Percentiles rank a stretch among this genome's conserved stretches.
These are phyloP conservation scores for Trochalopteron elliotii DNA, from an alignment of 2,113 vertebrate species.

Conservation along the genomic window DNA sequence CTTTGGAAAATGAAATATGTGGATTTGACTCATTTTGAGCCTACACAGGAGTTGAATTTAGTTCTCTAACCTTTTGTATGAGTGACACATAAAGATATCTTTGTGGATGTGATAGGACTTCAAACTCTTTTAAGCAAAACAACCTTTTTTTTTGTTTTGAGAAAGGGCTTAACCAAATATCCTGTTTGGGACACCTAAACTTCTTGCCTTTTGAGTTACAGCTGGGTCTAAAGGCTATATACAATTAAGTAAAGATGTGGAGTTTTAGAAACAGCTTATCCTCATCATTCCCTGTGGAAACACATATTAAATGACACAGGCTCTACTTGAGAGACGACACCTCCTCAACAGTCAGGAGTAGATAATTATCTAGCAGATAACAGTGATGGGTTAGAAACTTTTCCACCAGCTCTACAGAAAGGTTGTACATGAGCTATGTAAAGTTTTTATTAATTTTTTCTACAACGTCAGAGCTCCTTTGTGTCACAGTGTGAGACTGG, in stretches of 20 bases:
- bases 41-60: not conserved
- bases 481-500: not conserved
- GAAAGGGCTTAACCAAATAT: not conserved
- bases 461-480: not conserved
- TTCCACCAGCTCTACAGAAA: not conserved
- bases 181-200: not conserved
- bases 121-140: not conserved
- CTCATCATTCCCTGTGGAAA: not conserved
- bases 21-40: not conserved
- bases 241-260: not conserved
- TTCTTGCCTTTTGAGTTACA: not conserved
- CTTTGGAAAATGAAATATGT: not conserved
- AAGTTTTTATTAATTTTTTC: not conserved
- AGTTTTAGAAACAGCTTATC: not conserved
- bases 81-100: not conserved
- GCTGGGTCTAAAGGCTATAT: not conserved
- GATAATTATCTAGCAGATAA: not conserved
- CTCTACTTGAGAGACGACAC: not conserved
- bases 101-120: not conserved
- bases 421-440: not conserved
- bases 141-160: not conserved
- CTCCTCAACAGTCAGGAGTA: rapidly evolving
- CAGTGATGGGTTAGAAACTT: not conserved
- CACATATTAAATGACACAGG: not conserved
- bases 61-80: not conserved